These are phyloP conservation scores for Hemiprocne comata DNA, from an alignment of 2,113 vertebrate species.

Conservation along the genomic window DNA sequence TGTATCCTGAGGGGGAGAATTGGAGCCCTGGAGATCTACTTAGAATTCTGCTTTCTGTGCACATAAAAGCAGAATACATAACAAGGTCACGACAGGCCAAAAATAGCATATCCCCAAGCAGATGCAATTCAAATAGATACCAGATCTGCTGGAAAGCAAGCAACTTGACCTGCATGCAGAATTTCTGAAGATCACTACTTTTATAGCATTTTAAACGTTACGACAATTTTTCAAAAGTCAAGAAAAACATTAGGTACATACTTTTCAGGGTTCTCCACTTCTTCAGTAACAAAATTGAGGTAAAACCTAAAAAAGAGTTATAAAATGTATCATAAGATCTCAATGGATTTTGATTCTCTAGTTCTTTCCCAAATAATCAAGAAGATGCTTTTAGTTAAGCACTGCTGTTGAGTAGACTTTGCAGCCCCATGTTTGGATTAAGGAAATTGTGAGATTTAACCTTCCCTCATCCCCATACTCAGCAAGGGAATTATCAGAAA, in stretches of 20 bases:
- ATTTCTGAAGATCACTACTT: background rate
- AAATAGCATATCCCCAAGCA: constrained; percentile 33
- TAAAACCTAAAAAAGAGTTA: constrained; percentile 88
- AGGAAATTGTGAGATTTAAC: background rate
- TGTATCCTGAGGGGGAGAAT: background rate
- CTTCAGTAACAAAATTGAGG: constrained; percentile 96
- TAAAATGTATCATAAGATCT: background rate
- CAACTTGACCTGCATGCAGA: constrained; percentile 4
- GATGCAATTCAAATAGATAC: constrained; percentile 38
- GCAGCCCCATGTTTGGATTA: background rate
- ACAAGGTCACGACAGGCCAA: constrained; percentile 31
- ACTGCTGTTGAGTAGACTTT: background rate
- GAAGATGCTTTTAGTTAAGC: background rate
- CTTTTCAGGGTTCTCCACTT: constrained; percentile 93
- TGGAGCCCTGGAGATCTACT: constrained; percentile 2
- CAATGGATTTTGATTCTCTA: background rate
- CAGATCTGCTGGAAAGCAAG: constrained; percentile 19
- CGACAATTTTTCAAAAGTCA: background rate
- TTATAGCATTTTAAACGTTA: background rate
- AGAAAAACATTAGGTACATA: constrained; percentile 68
- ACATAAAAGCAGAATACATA: constrained; percentile 28
- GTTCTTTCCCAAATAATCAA: background rate
- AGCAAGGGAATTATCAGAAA: background rate
- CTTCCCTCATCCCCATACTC: background rate
- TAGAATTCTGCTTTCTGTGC: constrained; percentile 45